Base-by-base conservation (phyloP, 2,888 invertebrate genomes). In the Flexamia atlantica region DNA sequence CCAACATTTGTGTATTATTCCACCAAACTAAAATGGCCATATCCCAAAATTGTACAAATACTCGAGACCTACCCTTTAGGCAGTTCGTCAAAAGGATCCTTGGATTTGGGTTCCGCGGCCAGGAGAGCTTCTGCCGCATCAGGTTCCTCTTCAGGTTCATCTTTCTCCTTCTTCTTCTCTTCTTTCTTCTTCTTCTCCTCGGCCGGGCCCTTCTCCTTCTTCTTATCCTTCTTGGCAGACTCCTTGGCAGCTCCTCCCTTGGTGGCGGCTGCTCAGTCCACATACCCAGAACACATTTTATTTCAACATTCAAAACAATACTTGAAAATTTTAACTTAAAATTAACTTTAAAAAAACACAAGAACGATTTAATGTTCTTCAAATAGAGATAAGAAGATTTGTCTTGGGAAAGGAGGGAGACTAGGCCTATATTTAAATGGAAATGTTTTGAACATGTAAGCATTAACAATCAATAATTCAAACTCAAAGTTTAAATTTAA, bases 11-110 rank as follows among this genome's bases (percentile, higher is more conserved):
- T n/a, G n/a, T n/a, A 46, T 14, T 46, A 17, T 17, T 3, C 46
- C 46, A 46, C 46, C 46, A 46, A 46, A 9, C 46, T 2, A 46
- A 12, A 46, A 46, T 2, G 9, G 9, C 4, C 9, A 9, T 36
- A 36, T 36, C 9, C 36, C 36, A 36, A 14, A 46, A 46, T 46
- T 46, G 14, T 17, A 12, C 46, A 9, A 3, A 14, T 46, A 46
- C 3, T 53, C 3, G 23, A 20, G 14, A 23, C 28, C 89, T 88
- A 94, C 94, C 96, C 97, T 91, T 97, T 97, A 81, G 99, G 98
- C 91, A 98, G 91, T 23, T 92, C 90, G 89, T 96, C 97, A 89
- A 99, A 97, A 50, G 99, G 99, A 91, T 99, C 98, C 90, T 96
- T 97, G 85, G 94, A 92, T 90, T 96, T 96, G 50, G 97, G 96